phyloP scores from a whole-genome alignment of 1,140 invertebrate genomes.

The Pseudomyrmex cubaensis region DNA sequence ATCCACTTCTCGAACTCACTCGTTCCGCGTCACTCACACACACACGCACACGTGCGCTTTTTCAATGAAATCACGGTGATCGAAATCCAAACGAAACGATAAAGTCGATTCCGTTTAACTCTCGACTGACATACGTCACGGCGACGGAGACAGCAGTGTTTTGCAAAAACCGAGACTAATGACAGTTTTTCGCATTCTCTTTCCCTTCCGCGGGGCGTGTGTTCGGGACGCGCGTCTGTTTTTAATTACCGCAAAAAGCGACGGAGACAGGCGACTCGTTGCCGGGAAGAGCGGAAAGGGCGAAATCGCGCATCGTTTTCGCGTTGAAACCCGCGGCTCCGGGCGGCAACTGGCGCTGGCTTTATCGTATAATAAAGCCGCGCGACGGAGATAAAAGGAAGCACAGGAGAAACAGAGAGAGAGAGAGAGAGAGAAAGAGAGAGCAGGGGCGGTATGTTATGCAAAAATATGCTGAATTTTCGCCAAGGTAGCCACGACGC shows the following conservation, averaged over 20 bases:
- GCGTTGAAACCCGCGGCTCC: constrained; percentile 14
- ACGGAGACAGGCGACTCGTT: not conserved
- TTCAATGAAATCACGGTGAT: constrained; percentile 5
- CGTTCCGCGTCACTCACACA: no score
- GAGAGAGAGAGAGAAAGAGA: not conserved
- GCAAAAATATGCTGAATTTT: constrained; percentile 71
- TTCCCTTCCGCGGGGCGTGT: not conserved
- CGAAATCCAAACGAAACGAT: constrained; percentile 24
- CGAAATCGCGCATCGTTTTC: constrained; percentile 44
- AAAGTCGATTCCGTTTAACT: constrained; percentile 6
- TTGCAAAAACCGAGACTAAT: constrained; percentile 6
- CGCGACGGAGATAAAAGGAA: constrained; percentile 18
- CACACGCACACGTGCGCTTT: no score
- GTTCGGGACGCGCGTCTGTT: constrained; percentile 29
- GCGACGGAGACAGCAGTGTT: not conserved
- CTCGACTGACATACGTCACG: not conserved
- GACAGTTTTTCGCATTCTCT: not conserved
- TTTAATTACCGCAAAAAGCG: constrained; percentile 59
- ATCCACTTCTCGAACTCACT: no score
- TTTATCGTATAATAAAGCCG: constrained; percentile 68
- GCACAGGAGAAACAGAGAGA: no score
- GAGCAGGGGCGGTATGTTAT: constrained; percentile 55
- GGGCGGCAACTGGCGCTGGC: constrained; percentile 38
- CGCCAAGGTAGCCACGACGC: constrained; percentile 48
- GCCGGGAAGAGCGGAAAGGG: constrained; percentile 16